Percentiles rank a stretch among this genome's conserved stretches.
These are phyloP conservation scores for Tachycineta bicolor DNA, from an alignment of 2,113 vertebrate genomes.

Conservation along the genomic window DNA sequence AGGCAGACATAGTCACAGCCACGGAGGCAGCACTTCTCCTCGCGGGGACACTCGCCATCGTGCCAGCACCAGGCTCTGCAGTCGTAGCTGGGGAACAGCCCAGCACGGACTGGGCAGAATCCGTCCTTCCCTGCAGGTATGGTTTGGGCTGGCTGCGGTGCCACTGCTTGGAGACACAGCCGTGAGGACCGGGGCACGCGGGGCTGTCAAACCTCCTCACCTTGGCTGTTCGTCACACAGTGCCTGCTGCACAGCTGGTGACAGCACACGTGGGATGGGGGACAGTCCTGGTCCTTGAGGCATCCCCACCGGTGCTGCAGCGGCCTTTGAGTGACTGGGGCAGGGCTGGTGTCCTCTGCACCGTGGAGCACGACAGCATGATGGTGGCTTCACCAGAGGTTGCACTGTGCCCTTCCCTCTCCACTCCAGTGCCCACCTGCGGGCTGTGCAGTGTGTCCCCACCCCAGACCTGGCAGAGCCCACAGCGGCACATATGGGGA, in stretches of 20 bases:
- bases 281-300: neutral
- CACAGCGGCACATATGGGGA: rapidly evolving
- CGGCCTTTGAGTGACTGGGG: neutral
- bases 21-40: slow-evolving; percentile 2
- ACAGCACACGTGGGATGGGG: neutral
- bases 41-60: neutral
- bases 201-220: neutral
- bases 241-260: neutral
- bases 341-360: neutral
- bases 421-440: neutral
- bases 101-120: neutral
- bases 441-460: neutral
- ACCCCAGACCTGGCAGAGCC: neutral
- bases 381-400: neutral
- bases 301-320: neutral
- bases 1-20: slow-evolving; percentile 6
- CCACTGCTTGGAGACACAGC: neutral
- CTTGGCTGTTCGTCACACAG: neutral
- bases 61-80: slow-evolving; percentile 3
- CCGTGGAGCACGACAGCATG: rapidly evolving
- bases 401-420: neutral
- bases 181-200: rapidly evolving
- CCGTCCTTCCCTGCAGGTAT: neutral
- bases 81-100: slow-evolving; percentile 33
- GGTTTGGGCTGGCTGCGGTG: rapidly evolving